Percentiles rank a stretch among this genome's conserved stretches.
Conservation (phyloP, 1,140 invertebrate genomes). For the Danaus plexippus region DNA sequence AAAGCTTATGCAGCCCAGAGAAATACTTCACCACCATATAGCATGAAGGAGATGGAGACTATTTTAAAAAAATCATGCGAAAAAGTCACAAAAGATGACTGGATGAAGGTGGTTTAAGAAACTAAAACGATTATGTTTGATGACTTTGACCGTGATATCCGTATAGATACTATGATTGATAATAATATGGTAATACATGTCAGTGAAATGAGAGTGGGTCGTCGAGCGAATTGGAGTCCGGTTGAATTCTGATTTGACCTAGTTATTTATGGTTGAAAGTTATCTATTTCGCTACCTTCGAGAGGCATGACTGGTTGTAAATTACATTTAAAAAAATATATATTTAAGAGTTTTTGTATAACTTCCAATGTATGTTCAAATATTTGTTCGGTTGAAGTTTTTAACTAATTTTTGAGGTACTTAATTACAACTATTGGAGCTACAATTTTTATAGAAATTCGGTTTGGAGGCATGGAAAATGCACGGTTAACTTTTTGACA, state of each 20-base stretch:
- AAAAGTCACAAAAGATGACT: slow-evolving; percentile 13
- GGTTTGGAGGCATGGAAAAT: too few species aligned
- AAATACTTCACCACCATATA: too few species aligned
- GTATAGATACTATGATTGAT: slow-evolving; percentile 12
- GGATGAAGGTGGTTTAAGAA: slow-evolving; percentile 8
- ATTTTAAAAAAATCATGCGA: slow-evolving; percentile 8
- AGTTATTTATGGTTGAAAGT: neutral
- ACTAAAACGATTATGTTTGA: slow-evolving; percentile 8
- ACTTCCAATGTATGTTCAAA: too few species aligned
- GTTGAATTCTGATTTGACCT: neutral
- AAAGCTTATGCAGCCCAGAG: neutral
- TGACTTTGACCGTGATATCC: slow-evolving; percentile 12
- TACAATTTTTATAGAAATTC: too few species aligned
- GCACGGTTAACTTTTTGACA: too few species aligned
- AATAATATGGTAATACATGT: slow-evolving; percentile 10
- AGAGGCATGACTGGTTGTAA: too few species aligned
- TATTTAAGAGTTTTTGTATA: too few species aligned
- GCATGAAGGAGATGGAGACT: neutral
- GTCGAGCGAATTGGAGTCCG: neutral
- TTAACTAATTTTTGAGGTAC: too few species aligned
- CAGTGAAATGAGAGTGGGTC: slow-evolving; percentile 3
- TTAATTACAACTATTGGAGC: too few species aligned
- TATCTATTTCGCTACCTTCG: too few species aligned
- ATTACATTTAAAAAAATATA: too few species aligned
- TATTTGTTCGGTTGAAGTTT: too few species aligned